Evolutionary conservation across 2,113 vertebrate genomes (phyloP).

Genomic region (Tenrec ecaudatus): DNA sequence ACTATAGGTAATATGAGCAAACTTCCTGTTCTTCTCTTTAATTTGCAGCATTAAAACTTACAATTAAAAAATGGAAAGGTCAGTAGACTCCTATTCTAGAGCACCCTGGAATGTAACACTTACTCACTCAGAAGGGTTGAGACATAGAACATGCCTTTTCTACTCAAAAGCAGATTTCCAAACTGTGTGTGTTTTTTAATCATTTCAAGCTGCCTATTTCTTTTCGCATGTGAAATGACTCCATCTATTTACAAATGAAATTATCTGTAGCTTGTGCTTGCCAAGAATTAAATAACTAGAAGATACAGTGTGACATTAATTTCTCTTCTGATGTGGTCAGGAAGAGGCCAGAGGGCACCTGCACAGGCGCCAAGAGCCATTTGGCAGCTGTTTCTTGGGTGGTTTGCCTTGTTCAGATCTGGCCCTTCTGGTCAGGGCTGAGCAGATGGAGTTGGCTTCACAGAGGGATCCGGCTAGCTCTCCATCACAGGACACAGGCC

Average conservation of each 20-base stretch:
- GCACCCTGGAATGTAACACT: background rate
- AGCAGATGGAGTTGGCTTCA: constrained; percentile 53
- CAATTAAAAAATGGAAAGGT: background rate
- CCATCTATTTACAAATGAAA: constrained; percentile 63
- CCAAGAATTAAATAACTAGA: constrained; percentile 67
- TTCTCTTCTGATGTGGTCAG: constrained; percentile 63
- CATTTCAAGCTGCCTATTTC: background rate
- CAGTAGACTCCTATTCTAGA: background rate
- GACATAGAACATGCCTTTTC: background rate
- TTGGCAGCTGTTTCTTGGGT: constrained; percentile 61
- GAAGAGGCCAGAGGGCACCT: constrained; percentile 21
- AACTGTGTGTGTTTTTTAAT: background rate
- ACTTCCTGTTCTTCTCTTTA: constrained; percentile 1
- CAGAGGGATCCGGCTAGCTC: background rate
- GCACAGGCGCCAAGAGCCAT: constrained; percentile 56
- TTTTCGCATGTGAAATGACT: constrained; percentile 47
- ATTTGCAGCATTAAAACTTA: background rate
- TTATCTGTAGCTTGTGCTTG: constrained; percentile 48
- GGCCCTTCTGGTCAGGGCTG: background rate
- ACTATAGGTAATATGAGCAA: background rate
- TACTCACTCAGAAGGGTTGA: background rate
- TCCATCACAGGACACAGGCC: background rate
- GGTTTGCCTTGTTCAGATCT: background rate
- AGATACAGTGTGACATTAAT: constrained; percentile 36
- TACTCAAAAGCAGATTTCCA: background rate